Percentiles rank a stretch among this genome's conserved stretches.
phyloP scores from a whole-genome alignment of 2,888 invertebrate species.

The Aleiodes leptofemur region DNA sequence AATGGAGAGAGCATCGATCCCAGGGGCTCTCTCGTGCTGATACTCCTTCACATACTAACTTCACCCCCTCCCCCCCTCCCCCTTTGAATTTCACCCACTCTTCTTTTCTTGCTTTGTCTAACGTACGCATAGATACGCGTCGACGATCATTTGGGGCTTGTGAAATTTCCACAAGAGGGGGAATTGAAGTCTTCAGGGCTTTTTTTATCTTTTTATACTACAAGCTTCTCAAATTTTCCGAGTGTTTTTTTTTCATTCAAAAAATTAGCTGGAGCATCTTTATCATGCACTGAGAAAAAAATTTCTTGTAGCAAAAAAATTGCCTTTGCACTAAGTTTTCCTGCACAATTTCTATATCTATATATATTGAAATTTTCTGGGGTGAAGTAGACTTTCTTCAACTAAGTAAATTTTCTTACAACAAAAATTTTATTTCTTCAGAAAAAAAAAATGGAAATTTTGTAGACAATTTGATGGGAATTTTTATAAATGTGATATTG shows the following conservation, averaged over 20 bases:
- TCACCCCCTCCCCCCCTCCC: conserved; percentile 63
- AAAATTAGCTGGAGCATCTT: neutral
- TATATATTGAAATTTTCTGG: too few relatives aligned
- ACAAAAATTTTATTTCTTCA: too few relatives aligned
- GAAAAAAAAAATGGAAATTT: too few relatives aligned
- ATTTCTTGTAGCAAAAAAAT: too few relatives aligned
- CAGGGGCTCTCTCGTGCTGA: conserved; percentile 27
- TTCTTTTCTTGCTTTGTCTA: conserved; percentile 17
- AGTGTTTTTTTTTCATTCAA: conserved; percentile 3
- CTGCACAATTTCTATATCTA: too few relatives aligned
- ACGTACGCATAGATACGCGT: conserved; percentile 47
- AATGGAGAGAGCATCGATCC: conserved; percentile 55
- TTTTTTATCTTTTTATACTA: conserved; percentile 30
- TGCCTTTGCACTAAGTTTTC: too few relatives aligned
- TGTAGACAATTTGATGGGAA: too few relatives aligned
- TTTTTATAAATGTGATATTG: too few relatives aligned
- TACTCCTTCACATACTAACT: conserved; percentile 30
- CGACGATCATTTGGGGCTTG: conserved; percentile 52
- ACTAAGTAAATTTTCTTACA: too few relatives aligned
- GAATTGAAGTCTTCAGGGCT: conserved; percentile 58
- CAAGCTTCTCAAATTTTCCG: neutral
- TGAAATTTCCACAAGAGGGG: conserved; percentile 48
- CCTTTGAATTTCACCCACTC: conserved; percentile 52
- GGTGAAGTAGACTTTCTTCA: too few relatives aligned
- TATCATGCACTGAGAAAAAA: too few relatives aligned